A percentile compares a stretch with the other conserved stretches of the same genome.
Conservation (phyloP, 2,113 vertebrate genomes). For the Thamnaconus septentrionalis region DNA sequence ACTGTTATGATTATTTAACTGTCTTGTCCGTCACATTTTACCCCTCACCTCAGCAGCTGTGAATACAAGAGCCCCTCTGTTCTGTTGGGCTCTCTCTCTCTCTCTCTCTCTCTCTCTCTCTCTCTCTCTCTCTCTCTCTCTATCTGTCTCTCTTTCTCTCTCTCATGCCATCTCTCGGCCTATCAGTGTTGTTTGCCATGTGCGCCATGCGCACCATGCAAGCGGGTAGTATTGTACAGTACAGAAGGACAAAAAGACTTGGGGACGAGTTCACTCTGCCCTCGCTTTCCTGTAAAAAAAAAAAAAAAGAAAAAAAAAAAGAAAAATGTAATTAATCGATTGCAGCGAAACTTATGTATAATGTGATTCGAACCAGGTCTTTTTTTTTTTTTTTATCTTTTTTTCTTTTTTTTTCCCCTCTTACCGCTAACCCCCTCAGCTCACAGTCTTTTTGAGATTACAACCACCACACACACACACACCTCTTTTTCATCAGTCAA, state of each 20-base stretch:
- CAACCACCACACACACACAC: too few relatives aligned
- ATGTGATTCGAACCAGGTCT: slow-evolving; percentile 65
- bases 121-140: slow-evolving; percentile 21
- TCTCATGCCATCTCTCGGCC: slow-evolving; percentile 64
- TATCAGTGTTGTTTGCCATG: slow-evolving; percentile 78
- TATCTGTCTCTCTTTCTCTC: slow-evolving; percentile 28
- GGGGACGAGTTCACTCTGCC: slow-evolving; percentile 52
- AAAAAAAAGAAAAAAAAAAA: slow-evolving; percentile 32
- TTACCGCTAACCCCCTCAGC: too few relatives aligned
- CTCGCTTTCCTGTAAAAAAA: slow-evolving; percentile 54
- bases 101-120: slow-evolving; percentile 6
- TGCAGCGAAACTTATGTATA: slow-evolving; percentile 56
- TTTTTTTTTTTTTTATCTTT: slow-evolving; percentile 18
- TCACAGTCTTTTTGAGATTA: too few relatives aligned
- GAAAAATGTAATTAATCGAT: slow-evolving; percentile 46
- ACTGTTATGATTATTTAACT: slow-evolving; percentile 72
- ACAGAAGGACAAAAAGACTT: slow-evolving; percentile 74
- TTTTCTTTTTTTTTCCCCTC: slow-evolving; percentile 10
- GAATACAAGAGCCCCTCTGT: slow-evolving; percentile 70
- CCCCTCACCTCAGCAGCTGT: slow-evolving; percentile 78
- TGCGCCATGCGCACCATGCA: slow-evolving; percentile 68
- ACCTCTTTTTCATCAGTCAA: too few relatives aligned
- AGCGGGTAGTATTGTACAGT: slow-evolving; percentile 77
- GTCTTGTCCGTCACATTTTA: slow-evolving; percentile 69
- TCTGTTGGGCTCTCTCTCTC: slow-evolving; percentile 16